A percentile compares a stretch with the other conserved stretches of the same genome.
These are phyloP conservation scores for Tyrannus savana DNA, from an alignment of 2,113 vertebrate species.

Conservation along the genomic window DNA sequence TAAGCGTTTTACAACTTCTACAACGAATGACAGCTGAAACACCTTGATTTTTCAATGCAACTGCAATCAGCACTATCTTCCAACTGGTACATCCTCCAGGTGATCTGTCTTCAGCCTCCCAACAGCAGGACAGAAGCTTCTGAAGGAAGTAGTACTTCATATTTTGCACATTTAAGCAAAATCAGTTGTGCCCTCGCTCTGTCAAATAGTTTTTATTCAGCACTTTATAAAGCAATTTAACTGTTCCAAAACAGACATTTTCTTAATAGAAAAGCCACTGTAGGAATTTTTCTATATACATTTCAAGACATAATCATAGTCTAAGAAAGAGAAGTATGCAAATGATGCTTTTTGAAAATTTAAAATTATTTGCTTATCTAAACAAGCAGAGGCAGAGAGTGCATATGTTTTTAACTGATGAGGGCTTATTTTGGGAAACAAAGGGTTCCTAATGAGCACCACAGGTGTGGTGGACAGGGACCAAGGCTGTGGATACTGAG, in stretches of 20 bases:
- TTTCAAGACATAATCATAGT: not conserved
- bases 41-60: slow-evolving; percentile 35
- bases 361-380: not conserved
- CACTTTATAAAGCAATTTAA: not conserved
- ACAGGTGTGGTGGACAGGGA: not conserved
- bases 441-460: not conserved
- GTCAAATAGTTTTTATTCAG: not conserved
- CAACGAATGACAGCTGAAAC: slow-evolving; percentile 46
- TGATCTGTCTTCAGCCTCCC: slow-evolving; percentile 16
- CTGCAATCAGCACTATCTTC: slow-evolving; percentile 48
- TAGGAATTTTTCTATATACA: not conserved
- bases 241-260: not conserved
- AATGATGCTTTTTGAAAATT: not conserved
- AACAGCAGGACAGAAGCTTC: slow-evolving; percentile 29
- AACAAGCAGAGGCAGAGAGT: not conserved
- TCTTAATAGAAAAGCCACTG: not conserved
- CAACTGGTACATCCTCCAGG: slow-evolving; percentile 16
- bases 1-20: not conserved
- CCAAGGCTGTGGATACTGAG: not conserved
- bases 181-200: not conserved
- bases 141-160: slow-evolving; percentile 12
- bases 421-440: not conserved
- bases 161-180: slow-evolving; percentile 11
- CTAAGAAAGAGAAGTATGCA: not conserved
- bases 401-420: not conserved